A percentile compares a stretch with the other conserved stretches of the same genome.
Evolutionary conservation across 1,140 invertebrate species (phyloP).

Genomic region (Adoxophyes honmai): DNA sequence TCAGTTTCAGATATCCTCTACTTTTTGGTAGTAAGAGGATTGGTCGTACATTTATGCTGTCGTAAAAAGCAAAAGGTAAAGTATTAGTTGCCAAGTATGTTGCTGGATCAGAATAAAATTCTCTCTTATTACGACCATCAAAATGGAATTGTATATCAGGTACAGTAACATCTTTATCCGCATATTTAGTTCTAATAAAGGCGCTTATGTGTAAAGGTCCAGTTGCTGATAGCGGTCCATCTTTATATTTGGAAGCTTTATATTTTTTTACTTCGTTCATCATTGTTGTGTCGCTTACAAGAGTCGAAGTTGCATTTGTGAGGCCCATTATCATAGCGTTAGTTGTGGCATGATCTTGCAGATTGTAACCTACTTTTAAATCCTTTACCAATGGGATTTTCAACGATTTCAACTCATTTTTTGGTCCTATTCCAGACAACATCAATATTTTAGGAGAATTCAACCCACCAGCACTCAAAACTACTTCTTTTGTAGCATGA

Average conservation of each 20-base stretch:
- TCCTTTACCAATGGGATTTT: slow-evolving; percentile 79
- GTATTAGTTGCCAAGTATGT: slow-evolving; percentile 41
- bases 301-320: slow-evolving; percentile 66
- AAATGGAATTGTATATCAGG: slow-evolving; percentile 81
- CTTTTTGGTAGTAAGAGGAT: slow-evolving; percentile 83
- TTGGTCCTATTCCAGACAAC: slow-evolving; percentile 85
- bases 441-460: slow-evolving; percentile 86
- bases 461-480: slow-evolving; percentile 82
- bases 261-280: slow-evolving; percentile 69
- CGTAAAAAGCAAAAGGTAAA: slow-evolving; percentile 69
- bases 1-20: slow-evolving; percentile 81
- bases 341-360: slow-evolving; percentile 85
- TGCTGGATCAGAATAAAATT: slow-evolving; percentile 38
- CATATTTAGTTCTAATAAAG: slow-evolving; percentile 71
- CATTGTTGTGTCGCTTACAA: slow-evolving; percentile 51
- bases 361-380: slow-evolving; percentile 83
- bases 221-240: slow-evolving; percentile 66
- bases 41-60: slow-evolving; percentile 66
- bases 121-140: slow-evolving; percentile 34
- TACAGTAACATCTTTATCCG: slow-evolving; percentile 56
- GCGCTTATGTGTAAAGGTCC: slow-evolving; percentile 71
- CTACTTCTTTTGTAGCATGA: slow-evolving; percentile 82
- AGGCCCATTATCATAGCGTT: slow-evolving; percentile 75
- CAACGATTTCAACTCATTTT: slow-evolving; percentile 75
- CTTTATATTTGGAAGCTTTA: slow-evolving; percentile 35